Evolutionary conservation across 2,888 invertebrate genomes (phyloP).

Genomic region (Apotomis betuletana): DNA sequence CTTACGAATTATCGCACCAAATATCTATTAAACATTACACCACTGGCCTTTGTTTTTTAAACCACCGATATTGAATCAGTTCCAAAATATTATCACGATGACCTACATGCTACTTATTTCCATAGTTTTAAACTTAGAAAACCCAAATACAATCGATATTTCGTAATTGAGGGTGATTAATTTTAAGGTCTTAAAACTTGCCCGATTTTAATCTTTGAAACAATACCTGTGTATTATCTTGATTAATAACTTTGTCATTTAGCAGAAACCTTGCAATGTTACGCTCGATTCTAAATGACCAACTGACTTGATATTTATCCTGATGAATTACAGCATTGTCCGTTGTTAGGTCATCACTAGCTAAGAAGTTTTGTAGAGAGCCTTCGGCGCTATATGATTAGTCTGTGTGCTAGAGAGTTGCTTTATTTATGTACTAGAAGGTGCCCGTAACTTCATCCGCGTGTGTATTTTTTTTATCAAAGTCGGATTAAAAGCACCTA

Average conservation of each 20-base stretch:
- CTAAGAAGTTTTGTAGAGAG: not conserved
- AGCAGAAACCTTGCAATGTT: slow-evolving; percentile 1
- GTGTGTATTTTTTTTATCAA: too few species aligned
- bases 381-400: not conserved
- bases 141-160: slow-evolving; percentile 4
- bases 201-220: slow-evolving; percentile 4
- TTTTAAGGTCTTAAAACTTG: not conserved
- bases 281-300: not conserved
- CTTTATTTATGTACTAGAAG: too few species aligned
- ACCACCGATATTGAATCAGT: slow-evolving; percentile 30
- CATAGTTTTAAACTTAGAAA: slow-evolving; percentile 9
- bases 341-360: not conserved
- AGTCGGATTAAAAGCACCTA: too few species aligned
- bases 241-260: slow-evolving; percentile 5
- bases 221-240: slow-evolving; percentile 4
- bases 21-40: slow-evolving; percentile 24
- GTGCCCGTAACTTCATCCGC: too few species aligned
- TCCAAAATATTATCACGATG: slow-evolving; percentile 27
- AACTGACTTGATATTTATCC: not conserved
- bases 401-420: not conserved
- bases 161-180: not conserved
- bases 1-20: slow-evolving; percentile 24
- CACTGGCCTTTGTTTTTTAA: slow-evolving; percentile 34
- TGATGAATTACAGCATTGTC: not conserved
- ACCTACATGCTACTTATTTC: slow-evolving; percentile 30